A percentile compares a stretch with the other conserved stretches of the same genome.
These are phyloP conservation scores for Drosophila sordidula DNA, from an alignment of 2,888 invertebrate species.

Conservation along the genomic window DNA sequence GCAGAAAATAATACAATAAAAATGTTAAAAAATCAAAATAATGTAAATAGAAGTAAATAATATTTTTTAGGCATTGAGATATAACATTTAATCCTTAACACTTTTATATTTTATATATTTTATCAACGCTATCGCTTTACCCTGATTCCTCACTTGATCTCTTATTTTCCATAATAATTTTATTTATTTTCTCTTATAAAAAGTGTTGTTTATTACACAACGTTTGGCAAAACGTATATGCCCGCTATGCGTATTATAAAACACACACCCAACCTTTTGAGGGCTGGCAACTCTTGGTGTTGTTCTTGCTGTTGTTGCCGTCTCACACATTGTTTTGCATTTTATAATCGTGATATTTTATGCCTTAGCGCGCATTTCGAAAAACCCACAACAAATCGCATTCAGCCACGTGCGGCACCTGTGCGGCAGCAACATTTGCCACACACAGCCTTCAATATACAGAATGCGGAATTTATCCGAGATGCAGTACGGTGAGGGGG, in stretches of 20 bases:
- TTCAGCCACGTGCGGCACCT: constrained; percentile 56
- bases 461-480: constrained; percentile 40
- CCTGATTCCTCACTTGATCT: no score
- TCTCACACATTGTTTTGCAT: constrained; percentile 47
- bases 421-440: constrained; percentile 36
- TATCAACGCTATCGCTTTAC: no score
- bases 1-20: no score
- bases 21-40: no score
- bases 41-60: no score
- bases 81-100: no score
- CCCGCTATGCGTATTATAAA: constrained; percentile 10
- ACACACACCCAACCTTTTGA: constrained; percentile 13
- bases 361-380: constrained; percentile 58
- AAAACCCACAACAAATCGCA: constrained; percentile 44
- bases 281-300: constrained; percentile 2
- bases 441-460: constrained; percentile 42
- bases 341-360: constrained; percentile 67
- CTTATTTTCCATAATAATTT: no score
- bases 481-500: constrained; percentile 11
- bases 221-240: constrained; percentile 4
- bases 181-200: no score
- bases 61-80: no score
- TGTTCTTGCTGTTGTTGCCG: constrained; percentile 16
- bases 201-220: neutral
- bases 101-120: no score